phyloP scores from a whole-genome alignment of 2,888 invertebrate genomes.

The Polyommatus icarus region DNA sequence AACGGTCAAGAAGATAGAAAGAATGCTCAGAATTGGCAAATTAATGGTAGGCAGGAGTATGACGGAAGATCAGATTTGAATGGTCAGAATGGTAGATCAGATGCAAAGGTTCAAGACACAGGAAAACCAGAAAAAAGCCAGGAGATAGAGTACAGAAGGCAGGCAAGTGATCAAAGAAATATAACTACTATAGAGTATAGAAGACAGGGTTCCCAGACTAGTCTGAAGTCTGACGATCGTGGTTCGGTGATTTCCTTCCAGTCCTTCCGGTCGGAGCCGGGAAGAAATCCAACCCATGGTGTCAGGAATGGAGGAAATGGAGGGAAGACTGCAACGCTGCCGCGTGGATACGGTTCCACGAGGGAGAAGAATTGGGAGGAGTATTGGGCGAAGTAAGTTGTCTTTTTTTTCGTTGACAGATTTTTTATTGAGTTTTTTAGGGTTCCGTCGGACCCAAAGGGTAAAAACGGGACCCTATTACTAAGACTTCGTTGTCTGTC shows the following conservation, averaged over 20 bases:
- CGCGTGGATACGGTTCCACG: slow-evolving; percentile 67
- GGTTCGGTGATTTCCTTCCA: slow-evolving; percentile 63
- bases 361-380: slow-evolving; percentile 74
- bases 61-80: neutral
- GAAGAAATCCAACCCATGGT: slow-evolving; percentile 63
- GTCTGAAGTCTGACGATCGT: slow-evolving; percentile 61
- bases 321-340: slow-evolving; percentile 63
- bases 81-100: neutral
- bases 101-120: neutral
- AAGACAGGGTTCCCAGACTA: slow-evolving; percentile 56
- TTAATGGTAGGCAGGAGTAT: neutral
- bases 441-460: no score
- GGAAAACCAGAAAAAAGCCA: neutral
- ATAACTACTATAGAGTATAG: neutral
- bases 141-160: neutral
- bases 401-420: slow-evolving; percentile 34
- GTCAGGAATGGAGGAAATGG: slow-evolving; percentile 43
- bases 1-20: neutral
- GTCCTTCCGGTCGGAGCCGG: slow-evolving; percentile 68
- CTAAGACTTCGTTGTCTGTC: no score
- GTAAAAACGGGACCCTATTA: no score
- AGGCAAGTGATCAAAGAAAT: neutral
- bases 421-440: neutral
- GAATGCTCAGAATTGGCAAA: no score
- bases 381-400: slow-evolving; percentile 74